These are phyloP conservation scores for Epizoanthus stellaris DNA, from an alignment of 92 coral and sea anemone genomes.

Conservation along the genomic window DNA sequence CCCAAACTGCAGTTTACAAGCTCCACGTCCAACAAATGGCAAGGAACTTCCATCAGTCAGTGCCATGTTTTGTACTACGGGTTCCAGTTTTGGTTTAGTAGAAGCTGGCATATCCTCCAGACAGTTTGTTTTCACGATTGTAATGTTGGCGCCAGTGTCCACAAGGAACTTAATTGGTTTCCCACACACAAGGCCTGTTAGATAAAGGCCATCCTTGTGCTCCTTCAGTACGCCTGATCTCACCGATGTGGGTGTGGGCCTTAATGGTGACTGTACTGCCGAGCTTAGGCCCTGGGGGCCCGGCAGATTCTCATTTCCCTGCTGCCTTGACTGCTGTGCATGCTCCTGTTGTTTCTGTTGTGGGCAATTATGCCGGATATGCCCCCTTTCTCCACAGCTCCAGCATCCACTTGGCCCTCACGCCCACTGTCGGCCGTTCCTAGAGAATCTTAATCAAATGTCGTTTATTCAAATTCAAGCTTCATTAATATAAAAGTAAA, in stretches of 20 bases:
- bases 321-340: conserved; percentile 10
- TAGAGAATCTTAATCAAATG: no score
- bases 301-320: conserved; percentile 55
- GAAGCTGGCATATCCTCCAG: conserved; percentile 18
- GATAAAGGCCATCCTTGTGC: conserved; percentile 42
- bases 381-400: conserved; percentile 40
- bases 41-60: conserved; percentile 42
- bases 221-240: conserved; percentile 12
- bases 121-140: conserved; percentile 58
- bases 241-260: conserved; percentile 49
- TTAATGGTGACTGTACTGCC: conserved; percentile 21
- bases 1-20: background rate
- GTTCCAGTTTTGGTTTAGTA: conserved; percentile 29
- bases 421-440: conserved; percentile 26
- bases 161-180: conserved; percentile 55
- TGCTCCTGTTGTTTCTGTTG: background rate
- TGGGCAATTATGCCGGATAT: conserved; percentile 28
- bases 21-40: background rate
- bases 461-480: no score
- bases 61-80: conserved; percentile 25
- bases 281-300: conserved; percentile 54
- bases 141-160: conserved; percentile 56
- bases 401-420: conserved; percentile 40
- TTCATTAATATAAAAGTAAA: no score
- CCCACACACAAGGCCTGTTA: conserved; percentile 33